Evolutionary conservation across 2,113 vertebrate species (phyloP).

Genomic region (Cacatua alba): DNA sequence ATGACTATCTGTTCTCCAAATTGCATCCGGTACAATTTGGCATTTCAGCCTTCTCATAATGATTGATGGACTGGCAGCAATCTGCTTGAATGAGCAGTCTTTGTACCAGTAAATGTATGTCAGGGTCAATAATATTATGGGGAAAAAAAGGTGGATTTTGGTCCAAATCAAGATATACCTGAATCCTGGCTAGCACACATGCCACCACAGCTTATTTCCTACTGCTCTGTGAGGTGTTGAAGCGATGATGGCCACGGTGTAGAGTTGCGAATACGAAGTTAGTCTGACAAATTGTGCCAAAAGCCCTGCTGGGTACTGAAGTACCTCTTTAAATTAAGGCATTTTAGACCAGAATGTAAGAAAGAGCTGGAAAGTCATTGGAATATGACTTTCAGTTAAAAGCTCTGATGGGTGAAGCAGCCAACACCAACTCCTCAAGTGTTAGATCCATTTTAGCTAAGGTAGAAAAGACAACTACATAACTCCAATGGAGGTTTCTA

Average conservation of each 20-base stretch:
- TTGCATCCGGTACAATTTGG: background rate
- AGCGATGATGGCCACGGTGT: accelerated
- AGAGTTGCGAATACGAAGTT: background rate
- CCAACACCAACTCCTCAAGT: background rate
- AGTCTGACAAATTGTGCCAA: background rate
- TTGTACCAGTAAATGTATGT: background rate
- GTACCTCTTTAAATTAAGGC: background rate
- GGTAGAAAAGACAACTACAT: background rate
- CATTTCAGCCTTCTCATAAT: background rate
- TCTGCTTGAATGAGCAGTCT: background rate
- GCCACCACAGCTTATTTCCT: background rate
- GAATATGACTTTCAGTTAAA: background rate
- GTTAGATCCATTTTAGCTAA: background rate
- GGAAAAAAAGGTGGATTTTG: background rate
- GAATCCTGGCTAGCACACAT: background rate
- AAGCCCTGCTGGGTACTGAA: background rate
- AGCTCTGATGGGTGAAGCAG: background rate
- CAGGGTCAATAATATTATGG: background rate
- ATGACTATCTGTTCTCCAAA: background rate
- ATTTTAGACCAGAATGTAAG: background rate
- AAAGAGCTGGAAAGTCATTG: background rate
- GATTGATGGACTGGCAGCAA: conserved; percentile 20
- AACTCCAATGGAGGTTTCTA: background rate
- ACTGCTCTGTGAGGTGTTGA: background rate
- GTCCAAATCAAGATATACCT: background rate